phyloP scores from a whole-genome alignment of 2,888 invertebrate genomes.

The Acanthosepion pharaonis region DNA sequence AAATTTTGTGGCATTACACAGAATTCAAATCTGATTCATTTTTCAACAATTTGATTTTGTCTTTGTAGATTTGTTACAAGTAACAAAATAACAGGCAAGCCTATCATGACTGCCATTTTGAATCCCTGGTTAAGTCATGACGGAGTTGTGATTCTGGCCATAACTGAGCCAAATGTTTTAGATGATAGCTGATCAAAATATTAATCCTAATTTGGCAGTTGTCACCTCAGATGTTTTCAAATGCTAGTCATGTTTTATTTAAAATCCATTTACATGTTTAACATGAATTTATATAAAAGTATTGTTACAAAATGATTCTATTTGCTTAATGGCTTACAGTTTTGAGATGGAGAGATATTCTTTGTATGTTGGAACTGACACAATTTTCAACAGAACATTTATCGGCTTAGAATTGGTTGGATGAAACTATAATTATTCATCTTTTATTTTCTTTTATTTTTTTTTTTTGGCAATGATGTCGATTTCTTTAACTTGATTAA shows the following conservation, averaged over 20 bases:
- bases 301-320: neutral
- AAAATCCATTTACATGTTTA: neutral
- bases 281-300: neutral
- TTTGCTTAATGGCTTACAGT: neutral
- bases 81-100: neutral
- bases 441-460: neutral
- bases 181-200: neutral
- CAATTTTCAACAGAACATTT: neutral
- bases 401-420: neutral
- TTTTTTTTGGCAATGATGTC: too few species aligned
- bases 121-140: neutral
- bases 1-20: neutral
- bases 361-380: neutral
- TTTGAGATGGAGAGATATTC: neutral
- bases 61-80: neutral
- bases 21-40: slow-evolving; percentile 7
- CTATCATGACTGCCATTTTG: neutral
- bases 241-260: neutral
- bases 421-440: neutral
- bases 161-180: neutral
- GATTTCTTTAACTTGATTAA: too few species aligned
- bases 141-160: neutral
- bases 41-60: neutral
- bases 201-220: neutral
- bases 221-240: neutral